Conservation (phyloP, 2,113 vertebrate genomes). For the Strix uralensis region DNA sequence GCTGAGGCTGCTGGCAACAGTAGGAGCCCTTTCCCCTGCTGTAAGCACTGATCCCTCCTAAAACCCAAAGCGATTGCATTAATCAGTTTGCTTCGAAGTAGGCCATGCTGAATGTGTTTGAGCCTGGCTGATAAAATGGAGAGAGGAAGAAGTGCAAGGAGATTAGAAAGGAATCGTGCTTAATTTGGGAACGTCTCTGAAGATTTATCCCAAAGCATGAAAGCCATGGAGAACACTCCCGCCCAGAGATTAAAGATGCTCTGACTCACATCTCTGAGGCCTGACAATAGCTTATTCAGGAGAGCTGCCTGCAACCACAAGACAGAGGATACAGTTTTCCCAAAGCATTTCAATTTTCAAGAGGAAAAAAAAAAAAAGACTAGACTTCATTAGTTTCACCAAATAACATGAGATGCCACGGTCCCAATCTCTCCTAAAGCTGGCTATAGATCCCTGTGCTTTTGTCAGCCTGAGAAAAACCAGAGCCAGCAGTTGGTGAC, state of each 20-base stretch:
- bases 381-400: conserved; percentile 19
- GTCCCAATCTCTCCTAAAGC: background rate
- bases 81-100: conserved; percentile 60
- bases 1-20: background rate
- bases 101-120: conserved; percentile 53
- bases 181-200: conserved; percentile 66
- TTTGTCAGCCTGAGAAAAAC: background rate
- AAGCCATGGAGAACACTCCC: conserved; percentile 37
- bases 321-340: conserved; percentile 37
- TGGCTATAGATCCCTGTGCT: background rate
- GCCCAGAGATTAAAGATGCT: conserved; percentile 63
- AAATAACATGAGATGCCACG: background rate
- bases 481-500: background rate
- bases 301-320: conserved; percentile 25
- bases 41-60: conserved; percentile 44
- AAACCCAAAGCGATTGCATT: conserved; percentile 51
- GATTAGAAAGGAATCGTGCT: conserved; percentile 65
- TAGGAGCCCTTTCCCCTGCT: background rate
- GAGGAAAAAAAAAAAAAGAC: background rate
- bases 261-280: conserved; percentile 57
- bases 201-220: conserved; percentile 60
- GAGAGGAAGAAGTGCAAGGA: conserved; percentile 60
- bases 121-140: conserved; percentile 52
- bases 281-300: conserved; percentile 61
- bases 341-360: conserved; percentile 31